These are phyloP conservation scores for Coregonus sp. DNA, from an alignment of 2,797 vertebrate genomes.

Conservation along the genomic window DNA sequence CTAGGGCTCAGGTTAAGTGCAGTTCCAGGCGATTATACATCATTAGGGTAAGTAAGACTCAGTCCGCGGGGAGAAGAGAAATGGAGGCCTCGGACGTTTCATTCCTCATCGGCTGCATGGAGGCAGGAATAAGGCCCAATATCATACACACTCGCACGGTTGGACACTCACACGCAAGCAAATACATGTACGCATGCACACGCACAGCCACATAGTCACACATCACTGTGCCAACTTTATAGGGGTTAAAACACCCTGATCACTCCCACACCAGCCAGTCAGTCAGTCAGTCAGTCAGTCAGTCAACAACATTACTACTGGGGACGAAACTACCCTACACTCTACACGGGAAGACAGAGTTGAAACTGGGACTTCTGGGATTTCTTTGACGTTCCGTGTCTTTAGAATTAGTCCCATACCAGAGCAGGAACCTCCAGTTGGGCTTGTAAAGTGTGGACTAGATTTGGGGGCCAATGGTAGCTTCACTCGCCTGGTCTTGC, in stretches of 20 bases:
- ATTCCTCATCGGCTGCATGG: constrained; percentile 83
- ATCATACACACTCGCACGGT: constrained; percentile 22
- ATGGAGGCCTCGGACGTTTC: constrained; percentile 88
- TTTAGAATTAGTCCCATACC: neutral
- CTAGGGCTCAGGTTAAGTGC: constrained; percentile 92
- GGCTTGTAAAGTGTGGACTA: constrained; percentile 15
- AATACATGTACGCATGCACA: constrained; percentile 7
- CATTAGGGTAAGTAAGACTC: constrained; percentile 95
- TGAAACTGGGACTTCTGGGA: constrained; percentile 27
- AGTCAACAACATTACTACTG: constrained; percentile 40
- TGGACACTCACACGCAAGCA: constrained; percentile 22
- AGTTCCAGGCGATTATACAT: constrained; percentile 95
- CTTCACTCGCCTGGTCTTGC: neutral
- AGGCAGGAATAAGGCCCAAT: constrained; percentile 72
- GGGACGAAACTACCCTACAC: constrained; percentile 27
- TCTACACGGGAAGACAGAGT: constrained; percentile 10
- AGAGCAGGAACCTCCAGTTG: neutral
- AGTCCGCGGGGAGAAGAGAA: constrained; percentile 83
- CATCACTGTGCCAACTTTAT: constrained; percentile 50
- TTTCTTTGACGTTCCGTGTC: neutral
- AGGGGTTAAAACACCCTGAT: constrained; percentile 63
- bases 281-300: constrained; percentile 29
- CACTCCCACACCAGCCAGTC: constrained; percentile 48
- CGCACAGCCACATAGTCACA: constrained; percentile 52
- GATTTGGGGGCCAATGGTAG: constrained; percentile 41